Conservation (phyloP, 1,140 invertebrate genomes). For the Eriocheir sinensis region DNA sequence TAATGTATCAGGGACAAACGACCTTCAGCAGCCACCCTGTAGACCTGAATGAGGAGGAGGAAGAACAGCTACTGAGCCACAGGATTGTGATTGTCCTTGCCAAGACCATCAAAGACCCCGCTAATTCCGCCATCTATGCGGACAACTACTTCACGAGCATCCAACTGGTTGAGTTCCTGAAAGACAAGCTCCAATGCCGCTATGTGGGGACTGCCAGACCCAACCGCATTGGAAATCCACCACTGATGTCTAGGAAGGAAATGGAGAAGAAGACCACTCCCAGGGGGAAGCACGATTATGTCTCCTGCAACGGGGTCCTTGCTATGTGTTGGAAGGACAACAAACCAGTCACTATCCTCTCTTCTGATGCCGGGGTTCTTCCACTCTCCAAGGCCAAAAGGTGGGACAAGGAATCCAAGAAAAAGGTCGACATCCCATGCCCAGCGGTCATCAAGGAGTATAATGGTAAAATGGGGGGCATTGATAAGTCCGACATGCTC, state of each 20-base stretch:
- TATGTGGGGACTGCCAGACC: neutral
- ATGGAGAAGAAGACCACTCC: neutral
- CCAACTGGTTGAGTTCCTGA: slow-evolving; percentile 7
- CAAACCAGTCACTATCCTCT: too few species aligned
- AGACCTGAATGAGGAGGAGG: too few species aligned
- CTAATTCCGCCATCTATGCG: neutral
- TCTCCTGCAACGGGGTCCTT: slow-evolving; percentile 4
- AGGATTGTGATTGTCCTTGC: neutral
- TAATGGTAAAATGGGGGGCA: slow-evolving; percentile 8
- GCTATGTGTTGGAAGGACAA: slow-evolving; percentile 12
- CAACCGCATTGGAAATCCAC: neutral
- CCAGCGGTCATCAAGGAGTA: neutral
- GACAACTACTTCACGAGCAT: slow-evolving; percentile 31
- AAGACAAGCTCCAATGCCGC: neutral
- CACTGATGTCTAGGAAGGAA: neutral
- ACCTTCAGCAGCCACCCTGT: too few species aligned
- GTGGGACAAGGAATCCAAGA: neutral
- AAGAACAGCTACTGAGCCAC: too few species aligned
- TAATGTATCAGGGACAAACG: too few species aligned
- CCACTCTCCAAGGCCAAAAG: slow-evolving; percentile 38
- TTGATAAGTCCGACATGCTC: neutral
- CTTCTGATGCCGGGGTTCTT: too few species aligned
- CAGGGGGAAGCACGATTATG: neutral
- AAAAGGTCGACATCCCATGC: neutral
- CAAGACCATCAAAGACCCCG: neutral